A percentile compares a stretch with the other conserved stretches of the same genome.
phyloP scores from a whole-genome alignment of 1,140 invertebrate species.

The Ganaspis sp. region DNA sequence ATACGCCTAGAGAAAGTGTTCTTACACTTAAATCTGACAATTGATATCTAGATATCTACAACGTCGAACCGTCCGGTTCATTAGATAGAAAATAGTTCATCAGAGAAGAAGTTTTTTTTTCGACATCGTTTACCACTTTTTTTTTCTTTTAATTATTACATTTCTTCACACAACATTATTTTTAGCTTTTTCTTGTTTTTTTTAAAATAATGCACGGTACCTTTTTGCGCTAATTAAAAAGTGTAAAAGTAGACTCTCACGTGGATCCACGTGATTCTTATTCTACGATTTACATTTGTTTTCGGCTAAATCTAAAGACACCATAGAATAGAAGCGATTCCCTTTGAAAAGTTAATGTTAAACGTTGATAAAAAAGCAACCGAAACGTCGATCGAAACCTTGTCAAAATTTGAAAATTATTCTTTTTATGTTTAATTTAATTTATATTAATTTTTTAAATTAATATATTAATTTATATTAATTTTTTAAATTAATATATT shows the following conservation, averaged over 20 bases:
- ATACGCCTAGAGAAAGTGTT: constrained; percentile 45
- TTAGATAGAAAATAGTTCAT: background rate
- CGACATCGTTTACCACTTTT: background rate
- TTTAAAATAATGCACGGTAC: background rate
- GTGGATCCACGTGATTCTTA: background rate
- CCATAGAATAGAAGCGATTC: constrained; percentile 9
- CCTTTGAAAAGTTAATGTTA: constrained; percentile 2
- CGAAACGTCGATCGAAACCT: background rate
- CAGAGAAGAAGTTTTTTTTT: background rate
- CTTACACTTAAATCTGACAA: constrained; percentile 40
- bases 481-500: no score
- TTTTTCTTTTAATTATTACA: background rate
- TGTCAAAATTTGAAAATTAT: background rate
- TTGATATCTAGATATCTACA: constrained; percentile 34
- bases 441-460: no score
- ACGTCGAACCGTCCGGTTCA: background rate
- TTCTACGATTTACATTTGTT: constrained; percentile 11
- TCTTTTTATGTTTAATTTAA: no score
- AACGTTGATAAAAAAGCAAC: constrained; percentile 1
- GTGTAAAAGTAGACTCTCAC: constrained; percentile 18
- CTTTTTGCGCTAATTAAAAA: background rate
- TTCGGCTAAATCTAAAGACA: background rate
- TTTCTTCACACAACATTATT: background rate
- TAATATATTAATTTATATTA: no score
- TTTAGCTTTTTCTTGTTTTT: background rate